phyloP scores from a whole-genome alignment of 2,113 vertebrate genomes.

The Carlito syrichta region DNA sequence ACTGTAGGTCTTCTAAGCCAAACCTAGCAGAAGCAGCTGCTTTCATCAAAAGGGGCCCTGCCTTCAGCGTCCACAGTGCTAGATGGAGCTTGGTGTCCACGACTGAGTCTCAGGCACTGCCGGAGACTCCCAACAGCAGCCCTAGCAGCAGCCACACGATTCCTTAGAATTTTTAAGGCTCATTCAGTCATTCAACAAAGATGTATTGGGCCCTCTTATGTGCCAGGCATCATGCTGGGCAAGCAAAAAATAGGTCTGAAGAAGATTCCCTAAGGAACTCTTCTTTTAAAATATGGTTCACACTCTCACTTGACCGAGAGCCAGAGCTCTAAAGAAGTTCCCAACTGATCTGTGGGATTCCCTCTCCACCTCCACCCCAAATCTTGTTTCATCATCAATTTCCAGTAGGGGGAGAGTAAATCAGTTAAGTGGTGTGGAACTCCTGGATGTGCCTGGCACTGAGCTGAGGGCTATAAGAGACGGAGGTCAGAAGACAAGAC shows the following conservation, averaged over 20 bases:
- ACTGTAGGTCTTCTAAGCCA: not conserved
- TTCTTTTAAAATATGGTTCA: not conserved
- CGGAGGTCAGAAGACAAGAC: too few relatives aligned
- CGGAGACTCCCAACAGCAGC: not conserved
- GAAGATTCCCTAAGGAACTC: constrained; percentile 2
- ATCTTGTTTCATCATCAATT: not conserved
- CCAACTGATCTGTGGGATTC: not conserved
- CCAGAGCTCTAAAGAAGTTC: not conserved
- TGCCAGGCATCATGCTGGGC: constrained; percentile 14
- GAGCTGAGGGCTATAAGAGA: fast-evolving
- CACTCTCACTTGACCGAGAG: not conserved
- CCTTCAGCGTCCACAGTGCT: not conserved
- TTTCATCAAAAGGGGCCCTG: not conserved
- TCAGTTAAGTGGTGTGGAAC: not conserved
- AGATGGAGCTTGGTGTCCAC: not conserved
- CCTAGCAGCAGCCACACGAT: not conserved
- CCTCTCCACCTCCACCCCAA: not conserved
- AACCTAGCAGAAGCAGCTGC: not conserved
- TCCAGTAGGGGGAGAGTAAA: not conserved
- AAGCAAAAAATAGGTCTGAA: not conserved
- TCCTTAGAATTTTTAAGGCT: not conserved
- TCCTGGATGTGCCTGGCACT: not conserved
- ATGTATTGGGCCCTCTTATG: not conserved
- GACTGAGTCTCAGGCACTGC: not conserved
- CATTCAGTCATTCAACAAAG: constrained; percentile 24